phyloP scores from a whole-genome alignment of 2,113 vertebrate species.

The Emydura subglobosa region DNA sequence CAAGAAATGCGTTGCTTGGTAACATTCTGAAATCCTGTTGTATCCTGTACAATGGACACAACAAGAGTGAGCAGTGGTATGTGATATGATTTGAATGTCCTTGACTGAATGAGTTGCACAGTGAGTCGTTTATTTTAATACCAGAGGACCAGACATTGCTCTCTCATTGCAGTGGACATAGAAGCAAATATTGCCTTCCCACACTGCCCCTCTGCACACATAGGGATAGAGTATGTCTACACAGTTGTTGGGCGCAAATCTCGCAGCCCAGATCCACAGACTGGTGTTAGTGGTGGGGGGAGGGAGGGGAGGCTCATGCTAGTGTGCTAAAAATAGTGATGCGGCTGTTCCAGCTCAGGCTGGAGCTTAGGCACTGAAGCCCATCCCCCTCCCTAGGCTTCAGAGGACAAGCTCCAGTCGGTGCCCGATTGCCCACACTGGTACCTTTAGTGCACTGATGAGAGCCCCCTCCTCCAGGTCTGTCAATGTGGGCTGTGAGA shows the following conservation, averaged over 20 bases:
- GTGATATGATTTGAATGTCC: not conserved
- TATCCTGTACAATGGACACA: not conserved
- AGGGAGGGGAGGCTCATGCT: not conserved
- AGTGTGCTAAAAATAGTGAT: too few relatives aligned
- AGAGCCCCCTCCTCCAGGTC: not conserved
- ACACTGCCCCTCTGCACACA: not conserved
- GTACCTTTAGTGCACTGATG: not conserved
- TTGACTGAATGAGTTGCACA: not conserved
- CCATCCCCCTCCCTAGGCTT: not conserved
- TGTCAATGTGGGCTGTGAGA: not conserved
- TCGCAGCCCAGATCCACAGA: not conserved
- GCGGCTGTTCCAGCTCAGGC: too few relatives aligned
- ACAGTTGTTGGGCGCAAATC: not conserved
- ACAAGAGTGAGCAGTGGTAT: not conserved
- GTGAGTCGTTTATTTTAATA: not conserved
- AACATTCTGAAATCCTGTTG: not conserved
- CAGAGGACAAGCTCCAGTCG: not conserved
- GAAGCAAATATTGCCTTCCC: not conserved
- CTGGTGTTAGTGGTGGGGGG: not conserved
- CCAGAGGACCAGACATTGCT: not conserved
- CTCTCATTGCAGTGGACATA: not conserved
- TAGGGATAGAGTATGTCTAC: not conserved
- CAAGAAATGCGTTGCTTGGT: constrained; percentile 20
- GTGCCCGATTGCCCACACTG: not conserved
- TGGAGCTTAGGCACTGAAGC: too few relatives aligned